A percentile compares a stretch with the other conserved stretches of the same genome.
Conservation (phyloP, 2,797 vertebrate species). For the Microtus agrestis region DNA sequence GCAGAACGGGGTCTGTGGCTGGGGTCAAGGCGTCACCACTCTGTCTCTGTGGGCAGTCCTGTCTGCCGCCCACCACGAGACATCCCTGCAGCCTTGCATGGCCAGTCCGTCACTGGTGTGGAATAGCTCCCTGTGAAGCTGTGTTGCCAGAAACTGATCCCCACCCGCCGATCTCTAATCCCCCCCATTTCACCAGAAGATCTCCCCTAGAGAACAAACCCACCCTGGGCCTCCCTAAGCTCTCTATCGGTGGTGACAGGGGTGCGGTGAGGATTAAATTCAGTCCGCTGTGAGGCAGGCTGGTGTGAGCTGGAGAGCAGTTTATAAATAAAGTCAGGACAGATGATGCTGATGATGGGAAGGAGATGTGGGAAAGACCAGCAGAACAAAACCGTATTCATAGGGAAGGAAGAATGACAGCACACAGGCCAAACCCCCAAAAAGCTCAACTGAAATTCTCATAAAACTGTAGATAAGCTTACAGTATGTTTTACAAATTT, state of each 20-base stretch:
- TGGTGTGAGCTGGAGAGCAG: conserved; percentile 28
- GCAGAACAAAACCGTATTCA: conserved; percentile 31
- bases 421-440: conserved; percentile 1
- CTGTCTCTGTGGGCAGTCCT: neutral
- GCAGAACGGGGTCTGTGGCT: neutral
- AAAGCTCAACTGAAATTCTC: conserved; percentile 68
- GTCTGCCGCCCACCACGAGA: neutral
- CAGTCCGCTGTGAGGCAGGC: neutral
- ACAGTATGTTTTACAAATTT: conserved; percentile 26
- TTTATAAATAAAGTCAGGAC: conserved; percentile 62
- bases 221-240: neutral
- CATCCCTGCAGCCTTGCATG: neutral
- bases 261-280: neutral
- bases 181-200: neutral
- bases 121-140: neutral
- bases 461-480: conserved; percentile 65
- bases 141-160: neutral
- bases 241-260: neutral
- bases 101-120: rapidly evolving
- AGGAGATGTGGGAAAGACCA: neutral
- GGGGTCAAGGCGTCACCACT: neutral
- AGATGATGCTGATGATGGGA: neutral
- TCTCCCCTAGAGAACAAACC: neutral
- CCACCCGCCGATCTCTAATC: neutral
- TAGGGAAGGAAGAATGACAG: conserved; percentile 65